Conservation (phyloP, 2,888 invertebrate genomes). For the Paralinhomoeus sp. region DNA sequence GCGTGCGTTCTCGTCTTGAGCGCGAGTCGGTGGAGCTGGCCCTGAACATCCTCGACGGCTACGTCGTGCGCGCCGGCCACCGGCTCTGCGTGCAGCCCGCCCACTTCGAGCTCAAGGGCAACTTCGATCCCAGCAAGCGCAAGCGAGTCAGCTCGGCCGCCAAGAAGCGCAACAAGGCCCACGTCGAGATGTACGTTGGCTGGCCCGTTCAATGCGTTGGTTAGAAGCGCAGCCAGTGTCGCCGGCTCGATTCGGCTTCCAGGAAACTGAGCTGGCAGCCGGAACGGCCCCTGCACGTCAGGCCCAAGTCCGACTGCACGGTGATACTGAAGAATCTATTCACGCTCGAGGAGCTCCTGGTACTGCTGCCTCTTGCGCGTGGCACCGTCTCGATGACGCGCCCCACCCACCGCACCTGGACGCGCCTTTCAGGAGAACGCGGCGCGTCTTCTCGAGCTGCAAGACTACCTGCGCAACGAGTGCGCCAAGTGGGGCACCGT, state of each 20-base stretch:
- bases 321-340: conserved; percentile 86
- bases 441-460: conserved; percentile 62
- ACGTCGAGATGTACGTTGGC: conserved; percentile 24
- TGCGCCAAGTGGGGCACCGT: conserved; percentile 73
- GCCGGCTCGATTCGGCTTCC: conserved; percentile 5
- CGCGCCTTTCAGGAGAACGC: conserved; percentile 46
- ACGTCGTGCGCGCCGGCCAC: conserved; percentile 48
- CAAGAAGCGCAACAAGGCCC: conserved; percentile 51
- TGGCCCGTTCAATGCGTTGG: too few species aligned
- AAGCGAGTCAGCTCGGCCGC: conserved; percentile 62
- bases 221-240: too few species aligned
- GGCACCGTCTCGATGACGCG: conserved; percentile 31
- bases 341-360: conserved; percentile 59
- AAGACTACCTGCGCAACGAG: conserved; percentile 67
- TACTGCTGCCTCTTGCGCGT: conserved; percentile 9
- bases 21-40: conserved; percentile 78
- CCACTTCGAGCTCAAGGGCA: conserved; percentile 61
- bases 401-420: too few species aligned
- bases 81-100: conserved; percentile 70
- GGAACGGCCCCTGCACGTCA: conserved; percentile 61
- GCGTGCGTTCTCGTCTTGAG: too few species aligned
- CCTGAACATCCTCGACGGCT: conserved; percentile 67
- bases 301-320: conserved; percentile 62
- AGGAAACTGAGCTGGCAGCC: conserved; percentile 87
- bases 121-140: conserved; percentile 65